Conservation (phyloP, 2,888 invertebrate genomes). For the Heliconius charithonia region DNA sequence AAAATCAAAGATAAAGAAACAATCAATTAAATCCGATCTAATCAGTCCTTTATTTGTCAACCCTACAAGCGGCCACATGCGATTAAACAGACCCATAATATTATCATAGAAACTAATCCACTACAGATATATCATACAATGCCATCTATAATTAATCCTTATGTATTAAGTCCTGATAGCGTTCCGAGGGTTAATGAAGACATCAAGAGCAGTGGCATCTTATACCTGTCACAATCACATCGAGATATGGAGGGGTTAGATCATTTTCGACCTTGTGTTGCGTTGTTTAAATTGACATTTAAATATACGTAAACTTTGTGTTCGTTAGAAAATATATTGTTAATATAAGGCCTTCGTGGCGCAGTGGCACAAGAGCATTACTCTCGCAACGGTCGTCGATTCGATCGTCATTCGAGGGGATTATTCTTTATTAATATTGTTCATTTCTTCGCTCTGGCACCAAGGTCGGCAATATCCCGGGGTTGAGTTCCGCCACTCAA, state of each 20-base stretch:
- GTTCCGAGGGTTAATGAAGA: conserved; percentile 64
- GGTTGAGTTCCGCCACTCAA: too few relatives aligned
- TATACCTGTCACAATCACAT: conserved; percentile 61
- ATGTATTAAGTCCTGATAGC: conserved; percentile 49
- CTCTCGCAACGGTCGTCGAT: too few relatives aligned
- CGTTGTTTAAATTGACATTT: background rate
- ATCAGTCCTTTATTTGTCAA: background rate
- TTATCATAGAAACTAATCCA: conserved; percentile 24
- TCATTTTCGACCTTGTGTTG: conserved; percentile 49
- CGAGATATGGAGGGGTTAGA: conserved; percentile 45
- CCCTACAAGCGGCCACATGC: conserved; percentile 6
- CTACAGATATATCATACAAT: conserved; percentile 39
- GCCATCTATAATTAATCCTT: conserved; percentile 48
- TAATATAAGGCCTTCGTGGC: background rate
- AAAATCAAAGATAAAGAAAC: background rate
- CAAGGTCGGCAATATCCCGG: too few relatives aligned
- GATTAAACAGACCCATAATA: conserved; percentile 19
- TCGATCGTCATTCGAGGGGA: too few relatives aligned
- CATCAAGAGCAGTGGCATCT: conserved; percentile 69
- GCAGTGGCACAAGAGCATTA: too few relatives aligned
- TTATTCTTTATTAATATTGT: too few relatives aligned
- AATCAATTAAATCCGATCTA: conserved; percentile 8
- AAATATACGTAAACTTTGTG: background rate
- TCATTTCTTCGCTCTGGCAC: too few relatives aligned
- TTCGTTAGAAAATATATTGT: background rate